Evolutionary conservation across 2,113 vertebrate genomes (phyloP).

Genomic region (Rousettus leschenaultii): DNA sequence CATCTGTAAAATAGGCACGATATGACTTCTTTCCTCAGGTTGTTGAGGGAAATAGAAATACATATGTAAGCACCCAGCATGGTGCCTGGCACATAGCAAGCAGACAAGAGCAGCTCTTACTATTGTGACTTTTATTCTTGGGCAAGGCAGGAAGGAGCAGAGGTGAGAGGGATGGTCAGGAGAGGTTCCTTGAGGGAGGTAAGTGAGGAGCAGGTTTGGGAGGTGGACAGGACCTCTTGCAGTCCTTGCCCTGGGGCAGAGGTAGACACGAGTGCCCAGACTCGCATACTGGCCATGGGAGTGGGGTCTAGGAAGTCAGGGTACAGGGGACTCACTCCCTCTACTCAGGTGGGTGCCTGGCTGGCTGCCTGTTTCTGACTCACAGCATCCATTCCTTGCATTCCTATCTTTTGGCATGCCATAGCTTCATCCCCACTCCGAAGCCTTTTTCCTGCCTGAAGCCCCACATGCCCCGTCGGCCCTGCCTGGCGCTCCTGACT

Average conservation of each 20-base stretch:
- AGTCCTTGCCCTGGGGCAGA: not conserved
- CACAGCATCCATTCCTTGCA: not conserved
- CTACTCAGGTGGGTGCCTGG: not conserved
- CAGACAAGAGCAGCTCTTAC: too few relatives aligned
- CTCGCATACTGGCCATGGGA: not conserved
- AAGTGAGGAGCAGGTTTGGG: not conserved
- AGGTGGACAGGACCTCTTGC: not conserved
- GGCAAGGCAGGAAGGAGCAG: not conserved
- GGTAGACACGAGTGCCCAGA: not conserved
- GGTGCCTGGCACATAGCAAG: not conserved
- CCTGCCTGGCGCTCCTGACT: not conserved
- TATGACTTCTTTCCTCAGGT: not conserved
- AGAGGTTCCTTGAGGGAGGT: not conserved
- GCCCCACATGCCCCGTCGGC: fast-evolving
- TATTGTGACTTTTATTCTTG: not conserved
- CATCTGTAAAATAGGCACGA: not conserved
- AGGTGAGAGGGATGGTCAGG: not conserved
- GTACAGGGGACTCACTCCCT: not conserved
- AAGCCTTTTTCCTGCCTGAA: not conserved
- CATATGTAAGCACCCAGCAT: not conserved
- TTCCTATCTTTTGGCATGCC: constrained; percentile 42
- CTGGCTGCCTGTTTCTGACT: not conserved
- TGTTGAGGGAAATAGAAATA: not conserved
- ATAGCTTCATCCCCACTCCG: not conserved
- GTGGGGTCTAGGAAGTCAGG: not conserved